Conservation (phyloP, 2,888 invertebrate genomes). For the Helobdella robusta region DNA sequence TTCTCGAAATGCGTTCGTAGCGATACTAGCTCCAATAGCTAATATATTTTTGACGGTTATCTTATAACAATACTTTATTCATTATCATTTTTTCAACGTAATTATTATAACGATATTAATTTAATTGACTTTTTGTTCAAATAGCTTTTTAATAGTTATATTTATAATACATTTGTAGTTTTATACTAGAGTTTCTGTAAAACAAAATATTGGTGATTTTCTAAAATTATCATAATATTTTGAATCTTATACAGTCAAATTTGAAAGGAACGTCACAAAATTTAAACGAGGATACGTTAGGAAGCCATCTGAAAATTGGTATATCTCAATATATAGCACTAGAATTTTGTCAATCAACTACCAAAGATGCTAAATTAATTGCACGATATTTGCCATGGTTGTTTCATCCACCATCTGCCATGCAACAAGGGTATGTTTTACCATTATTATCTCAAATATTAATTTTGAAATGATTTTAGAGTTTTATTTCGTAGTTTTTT, state of each 20-base stretch:
- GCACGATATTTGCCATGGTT: constrained; percentile 81
- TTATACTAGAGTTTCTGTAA: background rate
- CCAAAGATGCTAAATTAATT: constrained; percentile 69
- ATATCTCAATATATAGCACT: constrained; percentile 71
- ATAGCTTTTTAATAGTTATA: background rate
- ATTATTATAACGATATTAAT: too few species aligned
- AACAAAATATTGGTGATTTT: background rate
- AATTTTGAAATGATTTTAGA: background rate
- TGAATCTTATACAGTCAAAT: constrained; percentile 55
- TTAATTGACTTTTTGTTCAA: too few species aligned
- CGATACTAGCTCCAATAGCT: too few species aligned
- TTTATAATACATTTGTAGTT: background rate
- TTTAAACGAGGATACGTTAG: constrained; percentile 79
- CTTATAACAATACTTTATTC: too few species aligned
- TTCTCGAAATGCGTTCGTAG: too few species aligned
- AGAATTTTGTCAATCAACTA: constrained; percentile 76
- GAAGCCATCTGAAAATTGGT: constrained; percentile 80
- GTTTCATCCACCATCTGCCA: constrained; percentile 66
- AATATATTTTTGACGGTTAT: too few species aligned
- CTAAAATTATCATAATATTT: background rate
- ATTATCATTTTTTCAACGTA: too few species aligned
- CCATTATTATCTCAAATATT: background rate
- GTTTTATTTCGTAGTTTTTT: too few species aligned
- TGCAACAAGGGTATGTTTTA: constrained; percentile 66
- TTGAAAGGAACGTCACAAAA: constrained; percentile 52